Percentiles rank a stretch among this genome's conserved stretches.
phyloP scores from a whole-genome alignment of 37 sponge, comb jelly and placozoan genomes.

The Haliclona indistincta region DNA sequence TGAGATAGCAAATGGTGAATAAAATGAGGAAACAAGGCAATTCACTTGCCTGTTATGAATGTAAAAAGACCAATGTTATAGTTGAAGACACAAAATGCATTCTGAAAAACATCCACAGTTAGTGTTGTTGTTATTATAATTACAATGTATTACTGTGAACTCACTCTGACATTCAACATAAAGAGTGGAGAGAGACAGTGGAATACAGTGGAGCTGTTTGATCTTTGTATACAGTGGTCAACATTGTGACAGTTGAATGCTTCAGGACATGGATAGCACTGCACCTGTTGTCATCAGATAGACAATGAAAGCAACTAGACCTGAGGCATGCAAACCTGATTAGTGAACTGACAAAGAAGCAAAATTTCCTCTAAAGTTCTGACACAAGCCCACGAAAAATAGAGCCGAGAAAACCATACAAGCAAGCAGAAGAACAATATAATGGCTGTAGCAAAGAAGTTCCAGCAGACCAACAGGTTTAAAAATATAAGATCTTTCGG shows the following conservation, averaged over 20 bases:
- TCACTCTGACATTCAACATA: no score
- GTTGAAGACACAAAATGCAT: constrained; percentile 40
- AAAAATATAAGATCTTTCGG: background rate
- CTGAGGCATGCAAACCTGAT: constrained; percentile 2
- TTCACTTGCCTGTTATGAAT: constrained; percentile 9
- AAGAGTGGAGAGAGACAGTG: constrained; percentile 13
- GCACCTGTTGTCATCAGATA: background rate
- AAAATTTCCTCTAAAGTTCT: background rate
- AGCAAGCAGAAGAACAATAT: constrained; percentile 18
- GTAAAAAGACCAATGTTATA: constrained; percentile 37
- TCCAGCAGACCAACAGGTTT: background rate
- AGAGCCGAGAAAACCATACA: constrained; percentile 20
- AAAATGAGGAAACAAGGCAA: no score
- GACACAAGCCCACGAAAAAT: constrained; percentile 24
- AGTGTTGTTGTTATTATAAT: background rate
- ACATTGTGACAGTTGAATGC: background rate
- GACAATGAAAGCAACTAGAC: background rate
- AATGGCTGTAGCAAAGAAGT: constrained; percentile 1
- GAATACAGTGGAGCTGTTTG: background rate
- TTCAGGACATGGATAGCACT: constrained; percentile 12
- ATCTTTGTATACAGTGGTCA: background rate
- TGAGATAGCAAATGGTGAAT: background rate
- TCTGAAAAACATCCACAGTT: background rate
- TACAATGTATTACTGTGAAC: background rate
- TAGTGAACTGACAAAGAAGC: constrained; percentile 29